Conservation (phyloP, 2,113 vertebrate species). For the Psophia crepitans region DNA sequence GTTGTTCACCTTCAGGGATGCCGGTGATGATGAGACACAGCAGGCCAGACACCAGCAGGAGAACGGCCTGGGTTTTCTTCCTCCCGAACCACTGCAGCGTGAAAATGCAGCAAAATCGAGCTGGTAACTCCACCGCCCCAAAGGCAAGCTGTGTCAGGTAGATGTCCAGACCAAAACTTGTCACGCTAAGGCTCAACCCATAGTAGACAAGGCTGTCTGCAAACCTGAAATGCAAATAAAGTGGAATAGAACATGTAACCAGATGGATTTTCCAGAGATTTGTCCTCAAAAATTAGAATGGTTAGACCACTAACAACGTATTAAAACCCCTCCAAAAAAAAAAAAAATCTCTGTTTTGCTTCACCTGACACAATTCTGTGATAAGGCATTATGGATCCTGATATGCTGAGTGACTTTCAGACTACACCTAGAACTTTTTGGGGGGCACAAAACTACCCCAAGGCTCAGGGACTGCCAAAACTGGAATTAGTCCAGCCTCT, state of each 20-base stretch:
- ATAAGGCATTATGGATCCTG: neutral
- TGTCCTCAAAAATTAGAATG: neutral
- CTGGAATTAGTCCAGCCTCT: neutral
- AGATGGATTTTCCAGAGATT: neutral
- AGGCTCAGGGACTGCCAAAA: neutral
- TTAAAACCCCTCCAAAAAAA: neutral
- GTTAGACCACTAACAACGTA: accelerated
- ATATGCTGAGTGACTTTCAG: neutral
- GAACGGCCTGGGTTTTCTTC: slow-evolving; percentile 63
- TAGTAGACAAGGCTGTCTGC: slow-evolving; percentile 84
- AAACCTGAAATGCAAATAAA: slow-evolving; percentile 76
- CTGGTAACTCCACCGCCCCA: slow-evolving; percentile 78
- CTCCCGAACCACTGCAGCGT: slow-evolving; percentile 81
- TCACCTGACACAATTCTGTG: neutral
- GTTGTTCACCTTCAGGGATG: slow-evolving; percentile 78
- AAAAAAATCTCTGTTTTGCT: neutral
- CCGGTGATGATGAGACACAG: slow-evolving; percentile 75
- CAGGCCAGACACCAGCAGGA: slow-evolving; percentile 75
- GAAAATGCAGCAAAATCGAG: slow-evolving; percentile 67
- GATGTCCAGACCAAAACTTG: slow-evolving; percentile 85
- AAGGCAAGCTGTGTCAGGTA: slow-evolving; percentile 90
- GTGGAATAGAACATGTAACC: neutral
- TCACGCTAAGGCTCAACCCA: slow-evolving; percentile 85
- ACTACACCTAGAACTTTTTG: neutral
- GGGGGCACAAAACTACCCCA: neutral